Percentiles rank a stretch among this genome's conserved stretches.
phyloP scores from a whole-genome alignment of 2,888 invertebrate species.

The Trachelus stipa region DNA sequence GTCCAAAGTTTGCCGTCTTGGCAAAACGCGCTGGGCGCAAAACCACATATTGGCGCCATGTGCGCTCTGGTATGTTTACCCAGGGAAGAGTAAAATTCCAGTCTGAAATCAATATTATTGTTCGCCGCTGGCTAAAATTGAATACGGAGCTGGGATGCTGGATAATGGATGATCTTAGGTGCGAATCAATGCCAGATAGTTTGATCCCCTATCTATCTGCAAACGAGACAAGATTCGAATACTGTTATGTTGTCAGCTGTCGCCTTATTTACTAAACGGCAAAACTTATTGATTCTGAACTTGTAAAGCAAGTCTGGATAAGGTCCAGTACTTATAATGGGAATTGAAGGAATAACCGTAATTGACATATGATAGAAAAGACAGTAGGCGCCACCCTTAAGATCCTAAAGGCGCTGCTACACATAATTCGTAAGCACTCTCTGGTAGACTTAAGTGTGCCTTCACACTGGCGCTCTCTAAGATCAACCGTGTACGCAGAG shows the following conservation, averaged over 20 bases:
- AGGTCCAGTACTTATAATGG: neutral
- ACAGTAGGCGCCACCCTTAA: slow-evolving; percentile 4
- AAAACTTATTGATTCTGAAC: neutral
- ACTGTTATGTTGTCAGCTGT: neutral
- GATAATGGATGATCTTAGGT: neutral
- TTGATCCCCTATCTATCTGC: neutral
- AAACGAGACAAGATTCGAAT: neutral
- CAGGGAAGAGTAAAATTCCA: slow-evolving; percentile 55
- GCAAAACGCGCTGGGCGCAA: slow-evolving; percentile 7
- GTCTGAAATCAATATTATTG: slow-evolving; percentile 61
- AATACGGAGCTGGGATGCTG: slow-evolving; percentile 26
- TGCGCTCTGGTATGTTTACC: slow-evolving; percentile 60
- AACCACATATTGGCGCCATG: slow-evolving; percentile 59
- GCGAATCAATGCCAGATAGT: neutral
- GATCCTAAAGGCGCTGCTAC: slow-evolving; percentile 29
- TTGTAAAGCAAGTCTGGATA: neutral
- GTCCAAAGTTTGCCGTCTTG: neutral
- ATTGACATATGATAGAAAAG: neutral
- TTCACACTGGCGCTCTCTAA: neutral
- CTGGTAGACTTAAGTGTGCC: neutral
- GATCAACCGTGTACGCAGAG: slow-evolving; percentile 25
- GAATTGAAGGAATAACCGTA: too few species aligned
- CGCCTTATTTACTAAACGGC: neutral
- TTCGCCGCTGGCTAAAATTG: slow-evolving; percentile 56
- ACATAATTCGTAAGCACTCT: slow-evolving; percentile 25